Percentiles rank a stretch among this genome's conserved stretches.
These are phyloP conservation scores for Agapornis canus DNA, from an alignment of 2,797 vertebrate species.

Conservation along the genomic window DNA sequence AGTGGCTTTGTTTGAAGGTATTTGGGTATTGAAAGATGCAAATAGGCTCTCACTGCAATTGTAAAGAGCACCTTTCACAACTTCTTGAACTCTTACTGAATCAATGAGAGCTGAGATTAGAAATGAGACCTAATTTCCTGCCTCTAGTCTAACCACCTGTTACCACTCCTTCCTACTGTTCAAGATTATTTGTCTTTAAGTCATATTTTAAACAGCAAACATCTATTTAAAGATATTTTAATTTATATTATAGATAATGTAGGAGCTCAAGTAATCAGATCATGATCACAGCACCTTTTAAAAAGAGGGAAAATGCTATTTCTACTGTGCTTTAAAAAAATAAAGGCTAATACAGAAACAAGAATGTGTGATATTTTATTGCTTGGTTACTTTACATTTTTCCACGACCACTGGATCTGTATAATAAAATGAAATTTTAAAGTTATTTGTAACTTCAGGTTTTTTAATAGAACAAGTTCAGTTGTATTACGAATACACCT, in stretches of 20 bases:
- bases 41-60: slow-evolving; percentile 42
- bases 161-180: slow-evolving; percentile 36
- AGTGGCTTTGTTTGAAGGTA: slow-evolving; percentile 2
- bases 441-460: neutral
- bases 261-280: neutral
- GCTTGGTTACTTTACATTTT: neutral
- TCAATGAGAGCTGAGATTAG: slow-evolving; percentile 13
- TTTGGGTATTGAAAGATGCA: slow-evolving; percentile 15
- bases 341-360: neutral
- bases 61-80: slow-evolving; percentile 45
- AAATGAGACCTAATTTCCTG: slow-evolving; percentile 35
- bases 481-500: neutral
- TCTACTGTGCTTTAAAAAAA: neutral
- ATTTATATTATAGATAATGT: neutral
- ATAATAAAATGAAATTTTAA: neutral
- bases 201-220: neutral
- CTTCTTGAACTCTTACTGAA: slow-evolving; percentile 21
- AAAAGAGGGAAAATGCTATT: neutral
- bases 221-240: neutral
- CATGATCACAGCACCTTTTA: fast-evolving
- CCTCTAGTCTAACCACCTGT: slow-evolving; percentile 44
- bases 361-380: neutral
- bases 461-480: neutral
- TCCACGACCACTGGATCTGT: neutral
- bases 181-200: slow-evolving; percentile 13